Evolutionary conservation across 2,888 invertebrate genomes (phyloP), one percentile per base, ranked within the genome.

Genomic region (Metopia argyrocephala): DNA sequence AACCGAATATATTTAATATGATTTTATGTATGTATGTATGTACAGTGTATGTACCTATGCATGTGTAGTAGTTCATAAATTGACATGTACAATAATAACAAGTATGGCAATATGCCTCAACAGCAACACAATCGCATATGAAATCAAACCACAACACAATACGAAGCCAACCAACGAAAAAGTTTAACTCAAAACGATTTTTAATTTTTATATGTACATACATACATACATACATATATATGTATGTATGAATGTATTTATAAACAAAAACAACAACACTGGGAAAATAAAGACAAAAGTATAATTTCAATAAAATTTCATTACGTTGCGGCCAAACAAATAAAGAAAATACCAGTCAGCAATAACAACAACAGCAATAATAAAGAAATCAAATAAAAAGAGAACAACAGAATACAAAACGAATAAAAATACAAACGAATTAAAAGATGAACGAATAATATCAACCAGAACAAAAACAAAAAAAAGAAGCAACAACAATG

Each of bases 281-380:
- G n/a, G n/a, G n/a, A 54, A 21, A 64, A 73, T 46, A 70, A 70
- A 54, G 65, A 59, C 12, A 76, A 79, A 82, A 87, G 87, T 87
- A 86, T 86, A 86, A 89, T 88, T 88, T 89, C 89, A 89, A 89
- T 88, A 87, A 88, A 89, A 89, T 89, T 89, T 88, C 89, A 88
- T 88, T 89, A 87, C 87, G 87, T 86, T 88, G 87, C 52, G 54
- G 61, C 71, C 71, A 76, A 56, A 71, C 78, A 82, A 74, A 68
- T 15, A 2, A 48, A 3, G 7, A 38, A 38, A 38, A 3, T 3
- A 38, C 6, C 4, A 31, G 0, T 3, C 6, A 31, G 9, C 2
- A 31, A 38, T 12, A 38, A 9, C 9, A 38, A 38, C 38, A 38
- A 38, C 48, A 56, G 23, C 64, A 38, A 61, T 52, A 76, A 86